Evolutionary conservation across 2,888 invertebrate species (phyloP), one percentile per base, ranked within the genome.

Genomic region (Pyrgus malvae): DNA sequence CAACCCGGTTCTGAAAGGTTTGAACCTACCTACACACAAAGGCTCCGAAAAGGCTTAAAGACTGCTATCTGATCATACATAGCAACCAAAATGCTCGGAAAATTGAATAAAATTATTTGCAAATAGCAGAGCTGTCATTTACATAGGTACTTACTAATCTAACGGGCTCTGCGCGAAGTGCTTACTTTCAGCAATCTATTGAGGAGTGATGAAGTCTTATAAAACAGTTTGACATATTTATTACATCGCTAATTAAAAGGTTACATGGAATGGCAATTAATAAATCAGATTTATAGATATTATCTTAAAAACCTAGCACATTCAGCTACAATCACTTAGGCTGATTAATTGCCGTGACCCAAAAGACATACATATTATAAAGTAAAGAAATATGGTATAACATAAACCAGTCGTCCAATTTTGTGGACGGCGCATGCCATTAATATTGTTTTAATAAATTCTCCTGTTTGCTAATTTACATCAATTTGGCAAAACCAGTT

Each of bases 261-360:
- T 37, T 19, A 14, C 29, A n/a, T n/a, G n/a, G n/a, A 51, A 44
- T 11, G 37, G 27, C 23, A 37, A 23, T 17, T 27, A 5, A 41
- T 44, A 51, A 44, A 50, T 50, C 23, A 50, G 16, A 8, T n/a
- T n/a, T 33, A 35, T 42, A n/a, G n/a, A n/a, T n/a, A n/a, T n/a
- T n/a, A 50, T 42, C 40, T 49, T 48, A 48, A 48, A 48, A 48
- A 38, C 48, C 27, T 48, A 48, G 27, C 48, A 29, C n/a, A 38
- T 25, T 9, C 27, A 48, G 23, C 33, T 33, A 29, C 27, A 44
- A 44, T 51, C 23, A 37, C 7, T 37, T 51, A 44, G 23, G 25
- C 44, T 51, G 44, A 51, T 51, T 44, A 37, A 51, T 51, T 17
- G 37, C 19, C 7, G 17, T 44, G 19, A 27, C 51, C 44, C 44